Conservation (phyloP, 2,888 invertebrate genomes). For the Lysandra bellargus region DNA sequence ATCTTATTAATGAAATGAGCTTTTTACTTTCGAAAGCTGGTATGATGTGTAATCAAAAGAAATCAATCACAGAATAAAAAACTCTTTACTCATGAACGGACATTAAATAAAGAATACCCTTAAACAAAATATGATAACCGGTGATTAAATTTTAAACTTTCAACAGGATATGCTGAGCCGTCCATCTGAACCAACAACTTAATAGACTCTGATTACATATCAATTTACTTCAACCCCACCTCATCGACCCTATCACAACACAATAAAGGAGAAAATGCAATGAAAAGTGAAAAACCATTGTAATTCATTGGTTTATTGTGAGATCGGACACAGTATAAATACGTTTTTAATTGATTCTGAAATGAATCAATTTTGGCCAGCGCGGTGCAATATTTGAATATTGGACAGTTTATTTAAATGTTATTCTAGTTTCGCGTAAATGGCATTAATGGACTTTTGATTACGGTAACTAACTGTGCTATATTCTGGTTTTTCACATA, state of each 20-base stretch:
- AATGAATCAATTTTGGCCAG: conserved; percentile 32
- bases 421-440: conserved; percentile 12
- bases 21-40: background rate
- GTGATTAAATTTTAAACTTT: conserved; percentile 42
- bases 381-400: conserved; percentile 13
- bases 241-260: conserved; percentile 27
- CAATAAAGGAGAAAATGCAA: conserved; percentile 34
- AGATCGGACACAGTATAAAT: conserved; percentile 42
- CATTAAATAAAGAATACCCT: conserved; percentile 29
- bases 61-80: background rate
- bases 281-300: conserved; percentile 35
- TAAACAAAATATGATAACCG: conserved; percentile 33
- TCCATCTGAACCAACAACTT: conserved; percentile 64
- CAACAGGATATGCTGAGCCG: conserved; percentile 46
- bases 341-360: conserved; percentile 45
- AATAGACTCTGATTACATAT: conserved; percentile 44
- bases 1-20: background rate
- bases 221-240: conserved; percentile 16
- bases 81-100: conserved; percentile 1
- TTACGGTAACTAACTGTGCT: background rate
- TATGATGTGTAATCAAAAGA: background rate
- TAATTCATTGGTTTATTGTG: conserved; percentile 42
- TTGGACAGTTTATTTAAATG: conserved; percentile 13
- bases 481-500: background rate
- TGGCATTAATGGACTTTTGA: background rate